Evolutionary conservation across 2,113 vertebrate species (phyloP).

Genomic region (Scopus umbretta): DNA sequence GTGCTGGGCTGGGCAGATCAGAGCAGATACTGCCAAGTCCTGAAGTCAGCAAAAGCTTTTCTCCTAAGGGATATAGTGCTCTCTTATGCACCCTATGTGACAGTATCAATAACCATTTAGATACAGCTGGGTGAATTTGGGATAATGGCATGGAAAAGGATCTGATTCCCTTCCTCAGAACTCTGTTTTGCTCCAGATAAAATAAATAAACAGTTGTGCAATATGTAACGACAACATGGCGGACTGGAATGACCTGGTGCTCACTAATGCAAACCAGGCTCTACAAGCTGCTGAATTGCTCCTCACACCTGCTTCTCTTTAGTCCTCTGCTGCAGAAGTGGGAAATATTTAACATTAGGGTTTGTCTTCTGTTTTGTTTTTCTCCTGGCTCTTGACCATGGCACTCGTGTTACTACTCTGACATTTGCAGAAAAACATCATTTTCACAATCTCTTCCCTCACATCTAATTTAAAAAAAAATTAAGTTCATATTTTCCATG

Average conservation of each 20-base stretch:
- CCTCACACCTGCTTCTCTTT: neutral
- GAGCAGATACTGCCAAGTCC: neutral
- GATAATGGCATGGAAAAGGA: neutral
- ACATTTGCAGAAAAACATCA: neutral
- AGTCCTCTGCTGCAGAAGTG: neutral
- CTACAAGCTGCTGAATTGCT: neutral
- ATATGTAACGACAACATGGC: neutral
- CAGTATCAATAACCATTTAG: neutral
- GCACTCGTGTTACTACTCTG: neutral
- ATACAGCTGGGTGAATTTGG: rapidly evolving
- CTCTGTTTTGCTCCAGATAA: neutral
- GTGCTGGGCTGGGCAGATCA: neutral
- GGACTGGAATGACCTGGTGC: neutral
- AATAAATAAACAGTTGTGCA: neutral
- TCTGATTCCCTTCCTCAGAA: neutral
- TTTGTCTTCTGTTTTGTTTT: neutral
- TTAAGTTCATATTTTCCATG: neutral
- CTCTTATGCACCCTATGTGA: neutral
- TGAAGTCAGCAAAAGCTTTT: neutral
- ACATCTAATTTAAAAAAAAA: neutral
- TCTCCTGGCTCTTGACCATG: neutral
- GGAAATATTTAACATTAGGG: neutral
- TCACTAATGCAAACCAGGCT: neutral
- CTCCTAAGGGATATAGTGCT: neutral
- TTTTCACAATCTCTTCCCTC: neutral